Conservation (phyloP, 2,888 invertebrate genomes). For the Amiota communis region DNA sequence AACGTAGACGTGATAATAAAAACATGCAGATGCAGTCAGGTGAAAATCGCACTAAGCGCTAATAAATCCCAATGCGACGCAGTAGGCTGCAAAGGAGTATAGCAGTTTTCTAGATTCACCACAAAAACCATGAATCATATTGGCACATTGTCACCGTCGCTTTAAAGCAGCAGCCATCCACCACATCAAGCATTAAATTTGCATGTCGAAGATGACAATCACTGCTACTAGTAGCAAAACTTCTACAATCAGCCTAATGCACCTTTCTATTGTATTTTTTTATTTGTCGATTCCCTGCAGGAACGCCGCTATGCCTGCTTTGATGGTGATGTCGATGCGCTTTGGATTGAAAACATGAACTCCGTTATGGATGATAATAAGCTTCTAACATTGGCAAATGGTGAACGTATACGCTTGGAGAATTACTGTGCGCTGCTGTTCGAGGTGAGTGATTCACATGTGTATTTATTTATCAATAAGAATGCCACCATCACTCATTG, state of each 20-base stretch:
- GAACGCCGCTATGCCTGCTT: constrained; percentile 90
- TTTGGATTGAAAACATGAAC: constrained; percentile 98
- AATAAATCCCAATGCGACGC: constrained; percentile 58
- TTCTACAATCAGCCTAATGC: constrained; percentile 67
- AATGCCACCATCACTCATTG: not conserved
- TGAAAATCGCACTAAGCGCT: constrained; percentile 55
- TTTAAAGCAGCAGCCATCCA: constrained; percentile 32
- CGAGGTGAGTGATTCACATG: constrained; percentile 76
- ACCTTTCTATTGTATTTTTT: constrained; percentile 36
- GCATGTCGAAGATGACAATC: constrained; percentile 30
- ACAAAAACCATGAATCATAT: not conserved
- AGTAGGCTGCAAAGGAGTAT: too few relatives aligned
- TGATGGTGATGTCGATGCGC: constrained; percentile 94
- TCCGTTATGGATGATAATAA: constrained; percentile 97
- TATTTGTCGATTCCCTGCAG: constrained; percentile 60
- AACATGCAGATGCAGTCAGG: constrained; percentile 51
- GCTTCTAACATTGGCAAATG: constrained; percentile 90
- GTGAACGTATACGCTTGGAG: constrained; percentile 88
- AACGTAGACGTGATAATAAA: constrained; percentile 16
- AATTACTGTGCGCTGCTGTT: constrained; percentile 88
- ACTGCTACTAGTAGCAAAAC: constrained; percentile 44
- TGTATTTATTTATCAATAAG: not conserved
- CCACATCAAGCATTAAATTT: constrained; percentile 45
- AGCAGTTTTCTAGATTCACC: constrained; percentile 30
- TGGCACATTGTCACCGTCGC: too few relatives aligned